phyloP scores from a whole-genome alignment of 2,888 invertebrate species.

The Pyrrhia umbra region DNA sequence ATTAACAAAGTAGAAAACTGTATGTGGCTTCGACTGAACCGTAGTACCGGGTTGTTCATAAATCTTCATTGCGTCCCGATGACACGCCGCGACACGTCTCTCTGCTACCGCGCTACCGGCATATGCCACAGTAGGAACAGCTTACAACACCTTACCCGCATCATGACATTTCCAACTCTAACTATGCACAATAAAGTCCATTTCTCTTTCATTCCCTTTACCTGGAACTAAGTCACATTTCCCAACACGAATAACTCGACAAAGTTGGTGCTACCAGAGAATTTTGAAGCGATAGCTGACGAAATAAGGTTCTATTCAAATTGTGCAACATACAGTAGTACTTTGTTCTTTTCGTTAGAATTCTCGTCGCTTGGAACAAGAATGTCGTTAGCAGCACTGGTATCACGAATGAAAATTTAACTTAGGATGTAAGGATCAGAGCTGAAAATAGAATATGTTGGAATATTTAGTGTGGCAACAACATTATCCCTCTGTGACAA shows the following conservation, averaged over 20 bases:
- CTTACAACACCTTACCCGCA: slow-evolving; percentile 64
- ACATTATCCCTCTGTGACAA: slow-evolving; percentile 89
- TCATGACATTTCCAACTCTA: slow-evolving; percentile 64
- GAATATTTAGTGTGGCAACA: slow-evolving; percentile 81
- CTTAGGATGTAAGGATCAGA: slow-evolving; percentile 50
- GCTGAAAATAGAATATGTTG: slow-evolving; percentile 57
- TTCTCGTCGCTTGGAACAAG: slow-evolving; percentile 71
- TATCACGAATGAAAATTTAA: slow-evolving; percentile 50
- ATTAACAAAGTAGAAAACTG: slow-evolving; percentile 79
- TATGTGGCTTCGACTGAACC: slow-evolving; percentile 79
- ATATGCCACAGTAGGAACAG: slow-evolving; percentile 66
- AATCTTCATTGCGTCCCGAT: slow-evolving; percentile 90
- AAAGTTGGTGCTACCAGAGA: slow-evolving; percentile 66
- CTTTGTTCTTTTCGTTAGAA: slow-evolving; percentile 88
- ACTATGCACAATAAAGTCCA: slow-evolving; percentile 40
- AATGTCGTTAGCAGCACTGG: slow-evolving; percentile 69
- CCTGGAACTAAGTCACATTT: slow-evolving; percentile 77
- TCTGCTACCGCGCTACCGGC: slow-evolving; percentile 86
- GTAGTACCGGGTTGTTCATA: slow-evolving; percentile 86
- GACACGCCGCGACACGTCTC: slow-evolving; percentile 89
- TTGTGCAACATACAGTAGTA: slow-evolving; percentile 72
- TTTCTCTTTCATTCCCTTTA: slow-evolving; percentile 22
- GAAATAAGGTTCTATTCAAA: slow-evolving; percentile 76
- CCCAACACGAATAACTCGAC: slow-evolving; percentile 77
- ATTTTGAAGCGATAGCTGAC: slow-evolving; percentile 70